Percentiles rank a stretch among this genome's conserved stretches.
Evolutionary conservation across 2,888 invertebrate species (phyloP).

Genomic region (Synanthedon andrenaeformis): DNA sequence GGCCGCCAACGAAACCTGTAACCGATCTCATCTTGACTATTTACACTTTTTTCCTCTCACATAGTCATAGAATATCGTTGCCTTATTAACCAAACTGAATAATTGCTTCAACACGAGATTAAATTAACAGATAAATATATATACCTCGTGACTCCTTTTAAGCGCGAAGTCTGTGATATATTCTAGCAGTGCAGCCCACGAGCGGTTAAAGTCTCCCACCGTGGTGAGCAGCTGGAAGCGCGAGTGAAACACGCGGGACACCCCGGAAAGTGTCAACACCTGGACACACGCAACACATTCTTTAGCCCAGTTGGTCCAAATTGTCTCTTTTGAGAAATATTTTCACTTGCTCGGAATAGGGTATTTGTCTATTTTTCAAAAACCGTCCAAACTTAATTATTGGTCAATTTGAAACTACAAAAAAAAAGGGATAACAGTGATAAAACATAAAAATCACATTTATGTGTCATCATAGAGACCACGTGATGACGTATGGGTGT

Average conservation of each 20-base stretch:
- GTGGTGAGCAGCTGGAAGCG: conserved; percentile 86
- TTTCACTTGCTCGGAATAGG: no score
- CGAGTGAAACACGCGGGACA: conserved; percentile 93
- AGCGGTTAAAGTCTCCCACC: conserved; percentile 91
- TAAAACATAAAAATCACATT: no score
- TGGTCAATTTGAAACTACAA: no score
- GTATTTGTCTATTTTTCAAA: no score
- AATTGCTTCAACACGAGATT: neutral
- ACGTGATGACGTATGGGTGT: no score
- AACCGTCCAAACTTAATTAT: no score
- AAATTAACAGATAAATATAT: neutral
- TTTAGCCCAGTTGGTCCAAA: no score
- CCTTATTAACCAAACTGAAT: neutral
- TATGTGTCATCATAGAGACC: no score
- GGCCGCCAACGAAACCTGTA: conserved; percentile 88
- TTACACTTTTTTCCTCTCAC: neutral
- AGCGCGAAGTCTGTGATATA: conserved; percentile 94
- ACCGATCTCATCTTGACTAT: no score
- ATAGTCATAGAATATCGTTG: neutral
- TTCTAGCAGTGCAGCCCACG: conserved; percentile 93
- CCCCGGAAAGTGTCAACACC: conserved; percentile 90
- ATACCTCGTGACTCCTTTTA: conserved; percentile 91
- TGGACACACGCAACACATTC: conserved; percentile 18
- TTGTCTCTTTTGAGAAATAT: no score
- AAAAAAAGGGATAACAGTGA: no score